Evolutionary conservation across 2,888 invertebrate species (phyloP), one percentile per base, ranked within the genome.

Genomic region (Acronicta alni): DNA sequence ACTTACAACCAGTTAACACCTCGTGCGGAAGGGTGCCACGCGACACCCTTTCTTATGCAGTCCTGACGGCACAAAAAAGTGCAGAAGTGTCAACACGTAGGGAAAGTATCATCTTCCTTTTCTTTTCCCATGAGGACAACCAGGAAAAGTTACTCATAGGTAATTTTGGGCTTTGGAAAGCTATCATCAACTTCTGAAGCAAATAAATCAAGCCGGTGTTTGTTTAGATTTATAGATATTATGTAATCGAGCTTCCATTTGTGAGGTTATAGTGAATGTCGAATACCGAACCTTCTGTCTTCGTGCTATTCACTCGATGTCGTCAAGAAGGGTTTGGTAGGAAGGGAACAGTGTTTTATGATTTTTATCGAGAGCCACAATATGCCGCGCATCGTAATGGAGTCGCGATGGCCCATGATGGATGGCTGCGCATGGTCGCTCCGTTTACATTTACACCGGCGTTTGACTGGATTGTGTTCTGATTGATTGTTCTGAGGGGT

Each of bases 301-400:
- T n/a, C 35, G 4, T n/a, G 9, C 14, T 15, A 2, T 4, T 38
- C 32, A 7, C 2, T 20, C 9, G 15, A n/a, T 41, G 23, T 35
- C 3, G 9, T 20, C 42, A 37, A 39, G 47, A 52, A 62, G 75
- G 75, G 75, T 55, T 47, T 17, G 38, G 20, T n/a, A 20, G 47
- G 15, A 17, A 16, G 16, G 52, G 48, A 47, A 15, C 47, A 51
- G 70, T 67, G 74, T 79, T 76, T 66, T 79, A 70, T 73, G 77
- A 79, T 76, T 67, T 76, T 69, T 75, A 58, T 75, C 72, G 42
- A 43, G 72, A 32, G 57, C 58, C 57, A 53, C 74, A 67, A 76
- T 76, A 76, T 76, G 76, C 62, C 55, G 63, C 46, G 46, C 15
- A 59, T 65, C 63, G 58, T 72, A 60, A 58, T 62, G 79, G 60